These are phyloP conservation scores for Albula goreensis DNA, from an alignment of 2,113 vertebrate genomes.

Conservation along the genomic window DNA sequence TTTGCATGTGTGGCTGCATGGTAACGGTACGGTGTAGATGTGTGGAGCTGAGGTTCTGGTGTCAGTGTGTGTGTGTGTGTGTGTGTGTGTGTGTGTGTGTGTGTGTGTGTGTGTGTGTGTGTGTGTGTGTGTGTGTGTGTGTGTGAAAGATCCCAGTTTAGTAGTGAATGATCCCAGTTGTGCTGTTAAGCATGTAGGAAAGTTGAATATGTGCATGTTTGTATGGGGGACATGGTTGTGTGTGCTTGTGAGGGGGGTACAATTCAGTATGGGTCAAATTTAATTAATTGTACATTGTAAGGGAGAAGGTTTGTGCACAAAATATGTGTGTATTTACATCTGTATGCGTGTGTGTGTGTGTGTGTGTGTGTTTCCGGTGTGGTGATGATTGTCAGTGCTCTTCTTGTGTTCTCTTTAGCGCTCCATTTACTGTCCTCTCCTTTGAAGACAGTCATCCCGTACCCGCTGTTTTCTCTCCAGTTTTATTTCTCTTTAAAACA, in stretches of 20 bases:
- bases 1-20: conserved; percentile 81
- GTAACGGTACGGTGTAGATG: conserved; percentile 86
- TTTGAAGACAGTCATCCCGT: neutral
- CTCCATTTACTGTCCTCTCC: neutral
- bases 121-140: conserved; percentile 45
- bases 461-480: neutral
- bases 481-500: neutral
- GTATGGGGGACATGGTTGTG: neutral
- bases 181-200: no score
- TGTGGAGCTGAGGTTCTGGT: conserved; percentile 99
- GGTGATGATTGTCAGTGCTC: neutral
- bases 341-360: neutral
- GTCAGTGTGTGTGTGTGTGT: conserved; percentile 79
- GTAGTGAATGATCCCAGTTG: no score
- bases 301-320: neutral
- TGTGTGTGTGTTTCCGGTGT: neutral
- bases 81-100: conserved; percentile 38
- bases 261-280: no score
- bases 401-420: neutral
- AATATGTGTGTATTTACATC: neutral
- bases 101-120: conserved; percentile 49
- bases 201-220: no score
- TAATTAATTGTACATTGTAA: no score
- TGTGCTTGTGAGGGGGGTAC: neutral
- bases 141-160: neutral